Base-by-base conservation (phyloP, 1,140 invertebrate genomes). In the Choristoneura fumiferana region DNA sequence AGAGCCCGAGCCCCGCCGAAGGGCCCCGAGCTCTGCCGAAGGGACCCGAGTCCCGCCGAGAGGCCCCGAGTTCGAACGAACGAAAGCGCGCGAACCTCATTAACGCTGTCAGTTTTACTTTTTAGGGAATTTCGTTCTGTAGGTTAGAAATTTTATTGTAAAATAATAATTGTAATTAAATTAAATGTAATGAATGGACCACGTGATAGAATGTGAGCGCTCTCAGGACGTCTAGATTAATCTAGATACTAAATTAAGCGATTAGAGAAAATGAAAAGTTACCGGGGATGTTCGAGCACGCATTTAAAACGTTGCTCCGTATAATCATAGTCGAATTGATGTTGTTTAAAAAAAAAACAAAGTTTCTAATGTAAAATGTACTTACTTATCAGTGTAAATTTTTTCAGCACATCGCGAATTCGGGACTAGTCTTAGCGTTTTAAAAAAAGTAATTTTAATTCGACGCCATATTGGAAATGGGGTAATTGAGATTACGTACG, bases 121-220 rank as follows among this genome's bases (percentile, higher is more conserved):
- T 84, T 71, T 84, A 85, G 84, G 80, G 76, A 86, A 87, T 79
- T 84, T 87, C 77, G 86, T 86, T 87, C 81, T 78, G 64, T 89
- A 89, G 86, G 78, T 87, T 86, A 85, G 75, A 86, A 87, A 87
- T 89, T 87, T 85, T 87, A 89, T 87, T 87, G 83, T 89, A 89
- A 84, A 75, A 79, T 84, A 83, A 72, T 76, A 74, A 73, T 74
- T 75, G 73, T 75, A 78, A 78, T 68, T 76, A 77, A 74, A 72
- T 69, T 69, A 71, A 69, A 84, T 71, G 74, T 76, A 80, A 89
- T 86, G 84, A 84, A 82, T 80, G 85, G 84, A 87, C 84, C 85
- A 87, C 73, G 77, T 65, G 80, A 81, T 73, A 82, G 74, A 71
- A 78, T 76, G 71, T 62, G 77, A 80, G 73, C 61, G 85, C 86